Percentiles rank a stretch among this genome's conserved stretches.
Evolutionary conservation across 2,888 invertebrate species (phyloP).

Genomic region (Vesta saturnalis): DNA sequence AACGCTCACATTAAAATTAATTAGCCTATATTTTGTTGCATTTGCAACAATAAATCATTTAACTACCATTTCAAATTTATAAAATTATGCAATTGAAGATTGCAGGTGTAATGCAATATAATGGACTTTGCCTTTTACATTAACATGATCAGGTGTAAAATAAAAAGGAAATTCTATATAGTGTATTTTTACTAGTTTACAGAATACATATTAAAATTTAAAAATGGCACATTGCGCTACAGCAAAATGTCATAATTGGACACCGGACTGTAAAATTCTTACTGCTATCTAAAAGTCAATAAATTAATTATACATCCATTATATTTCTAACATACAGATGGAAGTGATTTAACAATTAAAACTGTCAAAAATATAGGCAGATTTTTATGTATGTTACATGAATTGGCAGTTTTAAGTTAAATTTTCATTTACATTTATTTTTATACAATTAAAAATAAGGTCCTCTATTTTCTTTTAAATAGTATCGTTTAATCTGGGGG

Average conservation of each 20-base stretch:
- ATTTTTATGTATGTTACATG: slow-evolving; percentile 13
- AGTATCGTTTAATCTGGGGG: too few relatives aligned
- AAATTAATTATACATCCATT: slow-evolving; percentile 35
- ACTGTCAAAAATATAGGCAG: slow-evolving; percentile 42
- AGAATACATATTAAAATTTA: slow-evolving; percentile 43
- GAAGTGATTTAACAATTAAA: slow-evolving; percentile 38
- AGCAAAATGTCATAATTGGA: slow-evolving; percentile 55
- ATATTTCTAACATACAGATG: slow-evolving; percentile 37
- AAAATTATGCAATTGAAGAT: neutral
- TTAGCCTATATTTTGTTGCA: neutral
- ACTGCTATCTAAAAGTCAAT: slow-evolving; percentile 37
- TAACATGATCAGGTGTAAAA: too few relatives aligned
- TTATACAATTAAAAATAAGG: slow-evolving; percentile 27
- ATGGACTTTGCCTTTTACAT: too few relatives aligned
- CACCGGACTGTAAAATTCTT: slow-evolving; percentile 42
- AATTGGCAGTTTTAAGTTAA: slow-evolving; percentile 32
- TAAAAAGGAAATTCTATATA: neutral
- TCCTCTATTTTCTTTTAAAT: slow-evolving; percentile 15
- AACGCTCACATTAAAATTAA: neutral
- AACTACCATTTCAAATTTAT: neutral
- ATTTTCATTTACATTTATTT: slow-evolving; percentile 27
- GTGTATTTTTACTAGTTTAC: slow-evolving; percentile 27
- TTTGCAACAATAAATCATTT: neutral
- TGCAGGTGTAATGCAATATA: neutral
- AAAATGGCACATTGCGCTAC: slow-evolving; percentile 57